These are phyloP conservation scores for Coptodon bakossiorum DNA, from an alignment of 2,113 vertebrate genomes.

Conservation along the genomic window DNA sequence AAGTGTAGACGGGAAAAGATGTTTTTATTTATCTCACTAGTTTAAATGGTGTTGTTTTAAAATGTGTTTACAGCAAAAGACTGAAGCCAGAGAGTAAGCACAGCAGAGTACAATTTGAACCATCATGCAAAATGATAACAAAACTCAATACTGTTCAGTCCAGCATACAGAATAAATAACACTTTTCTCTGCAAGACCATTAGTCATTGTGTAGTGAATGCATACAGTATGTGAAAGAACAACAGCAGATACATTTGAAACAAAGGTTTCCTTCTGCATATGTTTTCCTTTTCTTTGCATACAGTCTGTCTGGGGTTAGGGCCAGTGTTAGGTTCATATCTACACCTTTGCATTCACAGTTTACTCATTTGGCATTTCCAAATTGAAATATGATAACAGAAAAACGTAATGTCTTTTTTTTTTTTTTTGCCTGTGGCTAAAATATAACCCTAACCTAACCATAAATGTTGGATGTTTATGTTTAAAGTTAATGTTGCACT, in stretches of 20 bases:
- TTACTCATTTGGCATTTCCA: not conserved
- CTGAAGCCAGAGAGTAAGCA: not conserved
- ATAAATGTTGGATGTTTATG: accelerated
- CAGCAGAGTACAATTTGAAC: not conserved
- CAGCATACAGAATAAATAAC: not conserved
- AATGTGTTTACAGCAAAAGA: not conserved
- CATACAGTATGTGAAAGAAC: not conserved
- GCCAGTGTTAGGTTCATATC: not conserved
- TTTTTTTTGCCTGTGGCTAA: not conserved
- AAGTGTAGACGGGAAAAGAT: not conserved
- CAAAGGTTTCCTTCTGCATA: not conserved
- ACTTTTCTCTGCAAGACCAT: not conserved
- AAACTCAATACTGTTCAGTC: not conserved
- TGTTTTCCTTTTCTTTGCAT: not conserved
- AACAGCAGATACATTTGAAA: not conserved
- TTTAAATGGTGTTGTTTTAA: not conserved
- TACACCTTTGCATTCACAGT: not conserved
- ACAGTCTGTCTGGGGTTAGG: accelerated
- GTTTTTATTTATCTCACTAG: not conserved
- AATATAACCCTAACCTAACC: not conserved
- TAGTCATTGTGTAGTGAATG: not conserved
- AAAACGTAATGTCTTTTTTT: accelerated
- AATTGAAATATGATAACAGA: not conserved
- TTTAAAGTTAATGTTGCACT: not conserved
- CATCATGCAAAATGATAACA: not conserved